Percentiles rank a stretch among this genome's conserved stretches.
phyloP scores from a whole-genome alignment of 1,140 invertebrate species.

The Tyrophagus putrescentiae region DNA sequence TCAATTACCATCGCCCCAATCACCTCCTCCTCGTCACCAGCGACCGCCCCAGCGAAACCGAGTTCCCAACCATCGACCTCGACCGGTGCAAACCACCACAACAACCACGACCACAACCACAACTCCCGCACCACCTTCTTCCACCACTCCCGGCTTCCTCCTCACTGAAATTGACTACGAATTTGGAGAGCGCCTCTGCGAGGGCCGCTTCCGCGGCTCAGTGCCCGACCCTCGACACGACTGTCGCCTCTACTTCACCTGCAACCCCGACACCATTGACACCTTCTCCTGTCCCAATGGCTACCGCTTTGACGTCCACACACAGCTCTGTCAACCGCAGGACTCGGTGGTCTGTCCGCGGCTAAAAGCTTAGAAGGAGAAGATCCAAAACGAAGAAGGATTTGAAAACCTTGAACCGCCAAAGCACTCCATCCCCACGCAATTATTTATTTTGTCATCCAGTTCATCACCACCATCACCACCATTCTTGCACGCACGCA shows the following conservation, averaged over 20 bases:
- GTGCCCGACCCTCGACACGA: slow-evolving; percentile 3
- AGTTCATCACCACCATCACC: no score
- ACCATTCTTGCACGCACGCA: no score
- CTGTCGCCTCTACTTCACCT: slow-evolving; percentile 13
- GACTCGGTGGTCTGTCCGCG: neutral
- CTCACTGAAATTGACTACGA: slow-evolving; percentile 9
- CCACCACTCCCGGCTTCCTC: neutral
- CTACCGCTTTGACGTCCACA: neutral
- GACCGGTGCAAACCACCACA: neutral
- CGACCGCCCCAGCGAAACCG: neutral
- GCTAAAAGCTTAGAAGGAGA: no score
- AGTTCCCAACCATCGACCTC: neutral
- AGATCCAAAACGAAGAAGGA: no score
- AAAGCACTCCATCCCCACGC: no score
- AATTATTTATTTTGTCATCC: no score
- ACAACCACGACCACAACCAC: slow-evolving; percentile 10
- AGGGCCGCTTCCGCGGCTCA: neutral
- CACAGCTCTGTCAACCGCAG: slow-evolving; percentile 2
- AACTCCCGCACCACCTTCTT: neutral
- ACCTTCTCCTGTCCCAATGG: slow-evolving; percentile 11
- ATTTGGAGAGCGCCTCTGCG: slow-evolving; percentile 15
- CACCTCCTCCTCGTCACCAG: neutral
- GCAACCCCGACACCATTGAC: slow-evolving; percentile 13
- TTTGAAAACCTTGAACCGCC: no score
- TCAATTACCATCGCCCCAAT: no score